Base-by-base conservation (phyloP, 2,113 vertebrate genomes). In the Nestor notabilis region DNA sequence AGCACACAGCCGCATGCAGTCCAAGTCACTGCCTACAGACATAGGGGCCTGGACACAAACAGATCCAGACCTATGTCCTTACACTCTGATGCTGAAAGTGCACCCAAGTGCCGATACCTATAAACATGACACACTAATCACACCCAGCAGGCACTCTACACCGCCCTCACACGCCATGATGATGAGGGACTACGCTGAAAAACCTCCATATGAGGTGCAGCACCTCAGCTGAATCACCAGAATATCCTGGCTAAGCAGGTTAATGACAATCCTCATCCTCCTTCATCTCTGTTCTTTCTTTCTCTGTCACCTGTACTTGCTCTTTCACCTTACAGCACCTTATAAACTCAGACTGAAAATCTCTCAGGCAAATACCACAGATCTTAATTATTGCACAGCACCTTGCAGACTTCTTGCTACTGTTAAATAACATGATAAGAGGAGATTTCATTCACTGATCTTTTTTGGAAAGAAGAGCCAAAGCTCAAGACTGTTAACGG, bases 251-350 rank as follows among this genome's bases (percentile, higher is more conserved):
- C 95, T 92, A 82, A 97, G 61, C 94, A 76, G 1, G 84, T 55
- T 96, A 95, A 93, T 93, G 90, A 90, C 61, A 93, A 93, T 94
- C 90, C 93, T 92, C 76, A 21, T 86, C 88, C 80, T 95, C 81
- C 89, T 89, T 60, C 92, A 63, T 76, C 95, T 90, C 85, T 69
- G 66, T 80, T 83, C 92, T 64, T 88, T 72, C 83, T 68, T 88
- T 50, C 85, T 46, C 25, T 10, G 68, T 83, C 92, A 95, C 90
- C 95, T 84, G 89, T 68, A 11, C 83, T 69, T 87, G 94, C 92
- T 95, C 95, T 89, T 87, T 97, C 80, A 97, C 96, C 91, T 94
- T 10, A 37, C 5, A 11, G 56, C 58, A 93, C 96, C 93, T 87
- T 72, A 28, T 81, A 89, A 97, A 95, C 69, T 89, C 80, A n/a